Evolutionary conservation across 2,797 vertebrate genomes (phyloP), one percentile per base, ranked within the genome.

Genomic region (Arctocebus calabarensis): DNA sequence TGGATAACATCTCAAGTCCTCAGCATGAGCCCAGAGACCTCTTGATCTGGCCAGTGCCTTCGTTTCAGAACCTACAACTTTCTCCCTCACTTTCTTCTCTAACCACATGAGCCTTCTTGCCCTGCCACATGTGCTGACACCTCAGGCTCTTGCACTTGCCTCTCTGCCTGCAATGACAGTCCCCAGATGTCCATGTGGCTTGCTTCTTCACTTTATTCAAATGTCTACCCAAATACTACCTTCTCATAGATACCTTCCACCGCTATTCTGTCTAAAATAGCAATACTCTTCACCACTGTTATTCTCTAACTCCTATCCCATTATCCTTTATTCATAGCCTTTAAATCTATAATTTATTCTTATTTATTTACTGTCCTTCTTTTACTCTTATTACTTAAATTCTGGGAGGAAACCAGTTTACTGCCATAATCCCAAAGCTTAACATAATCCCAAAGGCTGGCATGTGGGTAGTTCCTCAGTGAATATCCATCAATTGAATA

Each of bases 111-210:
- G 29, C 17, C 5, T 40, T 29, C 43, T 48, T 93, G 32, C 55
- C 20, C 5, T 29, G 14, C 13, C 5, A 1, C 1, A 12, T 0
- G 29, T 1, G 5, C 40, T 62, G 9, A 61, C 2, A 45, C 13
- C 23, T 64, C 70, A 29, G 17, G 9, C 74, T 86, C 27, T 29
- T 20, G 13, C 22, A 7, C 10, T 7, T 3, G 2, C 23, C 37
- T 55, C 64, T 78, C 62, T 57, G 22, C 59, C 70, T 77, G 19
- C 45, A 19, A 12, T 5, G 3, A 40, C 62, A 17, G 57, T 75
- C 45, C 17, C 85, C 59, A 66, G 23, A 45, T 19, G 2, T 4
- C 43, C 23, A 5, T 2, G 17, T 37, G 61, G 7, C 61, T 48
- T 29, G 5, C 2, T 37, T 11, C 8, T 34, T 79, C 17, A 19